Conservation (phyloP, 2,797 vertebrate species). For the Eulemur coronatus region DNA sequence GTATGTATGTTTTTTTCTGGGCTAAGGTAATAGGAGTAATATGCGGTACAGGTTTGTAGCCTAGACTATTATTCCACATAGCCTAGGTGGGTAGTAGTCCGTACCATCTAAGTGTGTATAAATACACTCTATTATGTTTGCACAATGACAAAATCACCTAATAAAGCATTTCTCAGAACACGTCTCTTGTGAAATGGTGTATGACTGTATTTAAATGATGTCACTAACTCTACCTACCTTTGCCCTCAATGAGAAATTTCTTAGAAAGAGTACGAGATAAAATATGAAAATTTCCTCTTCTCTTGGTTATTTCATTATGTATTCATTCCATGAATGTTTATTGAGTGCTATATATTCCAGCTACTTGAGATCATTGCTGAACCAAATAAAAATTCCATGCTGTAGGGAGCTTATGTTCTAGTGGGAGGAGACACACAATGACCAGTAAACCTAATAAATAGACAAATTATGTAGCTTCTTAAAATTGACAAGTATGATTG, state of each 20-base stretch:
- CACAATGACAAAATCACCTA: background rate
- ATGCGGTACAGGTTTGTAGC: background rate
- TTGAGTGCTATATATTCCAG: background rate
- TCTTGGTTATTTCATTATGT: background rate
- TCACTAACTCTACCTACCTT: background rate
- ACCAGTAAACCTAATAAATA: background rate
- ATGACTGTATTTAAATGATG: background rate
- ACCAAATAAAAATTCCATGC: background rate
- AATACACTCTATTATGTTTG: background rate
- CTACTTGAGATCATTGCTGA: background rate
- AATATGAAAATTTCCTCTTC: background rate
- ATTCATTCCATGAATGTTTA: background rate
- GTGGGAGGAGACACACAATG: background rate
- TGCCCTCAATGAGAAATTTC: background rate
- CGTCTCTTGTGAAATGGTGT: background rate
- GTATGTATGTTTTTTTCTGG: background rate
- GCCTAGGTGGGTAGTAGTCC: background rate
- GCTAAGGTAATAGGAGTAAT: background rate
- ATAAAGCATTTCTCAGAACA: background rate
- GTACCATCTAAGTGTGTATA: background rate
- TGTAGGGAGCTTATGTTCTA: background rate
- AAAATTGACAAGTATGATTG: background rate
- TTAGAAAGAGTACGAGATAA: background rate
- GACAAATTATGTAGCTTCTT: background rate
- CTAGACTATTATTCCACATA: background rate